Base-by-base conservation (phyloP, 1,140 invertebrate species). In the Musca vetustissima region DNA sequence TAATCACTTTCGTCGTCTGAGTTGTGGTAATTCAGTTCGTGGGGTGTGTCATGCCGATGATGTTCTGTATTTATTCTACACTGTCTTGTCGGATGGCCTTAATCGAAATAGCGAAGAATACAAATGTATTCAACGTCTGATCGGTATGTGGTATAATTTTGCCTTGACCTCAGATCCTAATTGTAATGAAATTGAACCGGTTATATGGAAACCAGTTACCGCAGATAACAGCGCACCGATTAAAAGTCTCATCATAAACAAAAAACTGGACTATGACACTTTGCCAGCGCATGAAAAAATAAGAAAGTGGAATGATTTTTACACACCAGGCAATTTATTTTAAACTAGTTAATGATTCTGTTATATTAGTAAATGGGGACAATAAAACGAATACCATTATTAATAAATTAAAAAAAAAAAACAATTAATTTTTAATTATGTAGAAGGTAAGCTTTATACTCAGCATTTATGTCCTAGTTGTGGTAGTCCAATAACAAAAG, bases 21-120 rank as follows among this genome's bases (percentile, higher is more conserved):
- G 77, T 48, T 77, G 76, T 21, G 77, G 75, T 0, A 66, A 71
- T 15, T 69, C 73, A 47, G 48, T 84, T 17, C 73, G 82, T 71
- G 86, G 89, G 14, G 84, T 85, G 2, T 84, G 83, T 69, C 89
- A 91, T 74, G 85, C 84, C 0, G 89, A 90, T 69, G 89, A 91
- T 73, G 66, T 89, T 6, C 87, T 86, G 36, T 90, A 89, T 75
- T 69, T 90, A 15, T 91, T 90, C 76, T 83, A 83, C 66, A 85
- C 81, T 15, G 73, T 73, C 50, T 75, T 85, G 21, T 83, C 83
- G 43, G 74, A 75, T 43, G 83, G 84, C 69, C 69, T 81, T 73
- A 76, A 83, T 66, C 73, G 71, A 9, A 74, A 76, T 43, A 74
- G 79, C 0, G 71, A 69, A 3, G 81, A 79, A 43, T 83, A 79